phyloP scores from a whole-genome alignment of 2,113 vertebrate species.

The Calidris pugnax region DNA sequence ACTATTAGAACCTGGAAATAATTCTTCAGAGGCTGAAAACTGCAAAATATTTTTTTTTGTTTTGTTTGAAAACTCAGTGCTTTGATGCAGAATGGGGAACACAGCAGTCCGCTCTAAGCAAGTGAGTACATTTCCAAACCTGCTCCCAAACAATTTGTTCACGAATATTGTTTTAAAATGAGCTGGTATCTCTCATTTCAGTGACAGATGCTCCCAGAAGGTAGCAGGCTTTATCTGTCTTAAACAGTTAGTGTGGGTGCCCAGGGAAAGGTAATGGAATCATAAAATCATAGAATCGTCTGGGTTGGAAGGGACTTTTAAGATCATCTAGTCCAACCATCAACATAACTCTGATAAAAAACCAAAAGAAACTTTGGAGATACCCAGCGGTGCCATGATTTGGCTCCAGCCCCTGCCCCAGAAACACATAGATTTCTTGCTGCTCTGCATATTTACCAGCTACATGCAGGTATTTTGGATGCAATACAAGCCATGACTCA shows the following conservation, averaged over 20 bases:
- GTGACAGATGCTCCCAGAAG: neutral
- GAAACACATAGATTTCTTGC: neutral
- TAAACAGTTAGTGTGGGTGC: too few species aligned
- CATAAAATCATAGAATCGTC: too few species aligned
- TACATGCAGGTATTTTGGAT: neutral
- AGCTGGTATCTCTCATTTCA: neutral
- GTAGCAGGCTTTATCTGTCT: neutral
- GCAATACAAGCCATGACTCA: neutral
- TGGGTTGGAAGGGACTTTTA: too few species aligned
- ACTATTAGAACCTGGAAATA: neutral
- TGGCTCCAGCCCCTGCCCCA: neutral
- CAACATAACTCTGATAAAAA: too few species aligned
- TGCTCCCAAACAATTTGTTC: neutral
- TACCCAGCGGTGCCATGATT: rapidly evolving
- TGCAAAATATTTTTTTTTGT: neutral
- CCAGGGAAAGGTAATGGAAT: too few species aligned
- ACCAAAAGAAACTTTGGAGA: too few species aligned
- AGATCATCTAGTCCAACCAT: too few species aligned
- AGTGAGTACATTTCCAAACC: neutral
- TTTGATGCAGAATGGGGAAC: neutral
- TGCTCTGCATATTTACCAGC: neutral
- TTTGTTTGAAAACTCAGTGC: neutral
- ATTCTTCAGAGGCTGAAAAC: neutral
- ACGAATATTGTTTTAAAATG: neutral
- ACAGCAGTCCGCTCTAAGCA: neutral